Evolutionary conservation across 2,888 invertebrate species (phyloP).

Genomic region (Limnephilus auricula): DNA sequence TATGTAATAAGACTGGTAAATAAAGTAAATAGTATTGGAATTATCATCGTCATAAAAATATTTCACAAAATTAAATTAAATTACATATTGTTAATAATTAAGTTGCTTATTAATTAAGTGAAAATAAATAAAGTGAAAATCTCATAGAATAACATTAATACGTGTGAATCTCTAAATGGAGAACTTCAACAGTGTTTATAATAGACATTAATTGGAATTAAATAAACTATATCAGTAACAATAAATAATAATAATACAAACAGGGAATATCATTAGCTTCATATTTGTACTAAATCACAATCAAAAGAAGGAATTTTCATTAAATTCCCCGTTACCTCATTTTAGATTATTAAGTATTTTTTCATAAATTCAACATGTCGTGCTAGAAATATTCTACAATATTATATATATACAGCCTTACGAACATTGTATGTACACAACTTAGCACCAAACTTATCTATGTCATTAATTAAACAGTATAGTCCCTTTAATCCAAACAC

Average conservation of each 20-base stretch:
- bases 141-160: conserved; percentile 34
- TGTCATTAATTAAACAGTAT: neutral
- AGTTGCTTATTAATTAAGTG: conserved; percentile 40
- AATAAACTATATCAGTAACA: conserved; percentile 31
- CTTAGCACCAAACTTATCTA: conserved; percentile 42
- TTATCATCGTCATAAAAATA: neutral
- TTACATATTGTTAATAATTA: neutral
- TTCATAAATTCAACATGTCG: conserved; percentile 28
- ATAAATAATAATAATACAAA: conserved; percentile 22
- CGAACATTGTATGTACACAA: conserved; percentile 27
- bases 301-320: conserved; percentile 29
- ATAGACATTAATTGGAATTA: conserved; percentile 16
- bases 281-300: conserved; percentile 50
- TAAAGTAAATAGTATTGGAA: neutral
- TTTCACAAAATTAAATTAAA: neutral
- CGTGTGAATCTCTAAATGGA: conserved; percentile 25
- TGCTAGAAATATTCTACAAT: conserved; percentile 3
- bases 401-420: conserved; percentile 14
- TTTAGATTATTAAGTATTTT: conserved; percentile 44
- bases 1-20: neutral
- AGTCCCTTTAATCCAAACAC: too few species aligned
- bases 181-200: conserved; percentile 40
- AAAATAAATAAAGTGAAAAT: conserved; percentile 48
- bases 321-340: conserved; percentile 23
- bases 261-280: conserved; percentile 23